Evolutionary conservation across 2,888 invertebrate genomes (phyloP).

Genomic region (Apeira syringaria): DNA sequence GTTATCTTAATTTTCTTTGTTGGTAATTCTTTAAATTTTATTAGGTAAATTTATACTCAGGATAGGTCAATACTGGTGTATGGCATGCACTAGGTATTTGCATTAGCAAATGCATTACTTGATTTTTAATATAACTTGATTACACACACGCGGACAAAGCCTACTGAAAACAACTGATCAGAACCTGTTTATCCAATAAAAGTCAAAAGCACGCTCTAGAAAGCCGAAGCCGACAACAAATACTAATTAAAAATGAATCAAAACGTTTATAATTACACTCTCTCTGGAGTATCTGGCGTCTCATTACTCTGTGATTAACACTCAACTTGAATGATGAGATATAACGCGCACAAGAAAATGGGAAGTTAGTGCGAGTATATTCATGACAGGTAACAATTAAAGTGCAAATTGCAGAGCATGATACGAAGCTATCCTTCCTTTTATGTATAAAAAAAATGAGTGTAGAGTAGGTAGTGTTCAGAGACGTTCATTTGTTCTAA

Average conservation of each 20-base stretch:
- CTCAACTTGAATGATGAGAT: constrained; percentile 29
- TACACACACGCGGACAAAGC: too few species aligned
- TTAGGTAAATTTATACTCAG: too few species aligned
- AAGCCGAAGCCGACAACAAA: constrained; percentile 12
- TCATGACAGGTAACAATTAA: constrained; percentile 24
- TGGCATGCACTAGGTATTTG: too few species aligned
- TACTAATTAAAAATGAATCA: constrained; percentile 23
- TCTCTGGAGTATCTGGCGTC: constrained; percentile 12
- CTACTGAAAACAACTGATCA: too few species aligned
- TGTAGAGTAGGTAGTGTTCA: not conserved
- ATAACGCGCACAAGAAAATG: constrained; percentile 23
- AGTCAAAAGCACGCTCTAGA: constrained; percentile 4
- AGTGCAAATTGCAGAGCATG: constrained; percentile 22
- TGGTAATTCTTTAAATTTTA: too few species aligned
- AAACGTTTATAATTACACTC: constrained; percentile 22
- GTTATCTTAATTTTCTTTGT: too few species aligned
- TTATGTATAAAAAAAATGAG: constrained; percentile 13
- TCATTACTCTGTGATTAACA: constrained; percentile 17
- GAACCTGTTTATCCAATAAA: not conserved
- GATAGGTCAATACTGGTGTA: too few species aligned
- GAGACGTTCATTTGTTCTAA: too few species aligned
- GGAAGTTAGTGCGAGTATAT: constrained; percentile 1
- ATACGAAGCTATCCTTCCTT: constrained; percentile 26
- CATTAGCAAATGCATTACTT: too few species aligned
- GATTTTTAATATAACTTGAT: too few species aligned